A percentile compares a stretch with the other conserved stretches of the same genome.
Evolutionary conservation across 2,113 vertebrate genomes (phyloP).

Genomic region (Leucopsar rothschildi): DNA sequence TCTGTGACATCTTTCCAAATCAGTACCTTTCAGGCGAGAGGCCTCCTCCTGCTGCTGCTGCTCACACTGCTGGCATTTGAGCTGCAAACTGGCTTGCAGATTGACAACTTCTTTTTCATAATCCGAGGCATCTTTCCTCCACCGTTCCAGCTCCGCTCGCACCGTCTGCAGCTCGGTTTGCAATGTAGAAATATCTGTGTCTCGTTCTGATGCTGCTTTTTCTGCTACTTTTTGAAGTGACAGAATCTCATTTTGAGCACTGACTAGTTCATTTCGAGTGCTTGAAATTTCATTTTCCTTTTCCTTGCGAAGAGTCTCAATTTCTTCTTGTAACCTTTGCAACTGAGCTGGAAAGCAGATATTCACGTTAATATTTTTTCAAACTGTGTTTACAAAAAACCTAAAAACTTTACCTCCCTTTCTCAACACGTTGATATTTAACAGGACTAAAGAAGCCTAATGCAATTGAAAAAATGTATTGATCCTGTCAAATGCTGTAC

Average conservation of each 20-base stretch:
- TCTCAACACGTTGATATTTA: background rate
- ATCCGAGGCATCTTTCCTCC: slow-evolving; percentile 82
- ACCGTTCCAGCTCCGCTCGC: slow-evolving; percentile 83
- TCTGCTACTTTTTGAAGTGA: slow-evolving; percentile 87
- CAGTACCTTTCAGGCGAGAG: slow-evolving; percentile 80
- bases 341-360: slow-evolving; percentile 71
- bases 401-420: background rate
- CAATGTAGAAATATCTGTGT: slow-evolving; percentile 83
- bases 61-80: slow-evolving; percentile 79
- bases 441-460: background rate
- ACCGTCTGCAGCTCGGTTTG: slow-evolving; percentile 84
- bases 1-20: background rate
- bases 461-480: background rate
- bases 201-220: slow-evolving; percentile 80
- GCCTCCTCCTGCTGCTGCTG: slow-evolving; percentile 79
- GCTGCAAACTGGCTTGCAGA: slow-evolving; percentile 85
- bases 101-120: slow-evolving; percentile 87
- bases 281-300: slow-evolving; percentile 87
- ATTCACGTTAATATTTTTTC: background rate
- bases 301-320: slow-evolving; percentile 88
- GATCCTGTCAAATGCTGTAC: background rate
- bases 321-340: slow-evolving; percentile 86
- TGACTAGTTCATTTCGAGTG: slow-evolving; percentile 85
- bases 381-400: background rate
- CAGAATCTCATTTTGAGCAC: slow-evolving; percentile 89